Evolutionary conservation across 2,797 vertebrate species (phyloP).

Genomic region (Xenopus petersii): DNA sequence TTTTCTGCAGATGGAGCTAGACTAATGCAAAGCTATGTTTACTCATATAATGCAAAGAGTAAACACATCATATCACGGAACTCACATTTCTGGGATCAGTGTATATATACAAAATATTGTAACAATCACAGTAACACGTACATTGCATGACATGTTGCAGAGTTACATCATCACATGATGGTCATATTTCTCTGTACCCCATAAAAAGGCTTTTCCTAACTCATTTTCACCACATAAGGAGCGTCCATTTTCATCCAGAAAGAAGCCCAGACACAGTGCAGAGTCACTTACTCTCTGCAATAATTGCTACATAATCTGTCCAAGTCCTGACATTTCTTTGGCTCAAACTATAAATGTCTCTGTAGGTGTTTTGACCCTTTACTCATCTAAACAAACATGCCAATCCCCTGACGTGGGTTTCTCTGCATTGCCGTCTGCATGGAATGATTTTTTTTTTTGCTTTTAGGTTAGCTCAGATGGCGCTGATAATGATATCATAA

Average conservation of each 20-base stretch:
- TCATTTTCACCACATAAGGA: background rate
- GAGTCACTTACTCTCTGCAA: constrained; percentile 28
- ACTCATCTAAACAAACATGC: constrained; percentile 56
- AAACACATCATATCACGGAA: too few relatives aligned
- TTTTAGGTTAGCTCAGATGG: background rate
- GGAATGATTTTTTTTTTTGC: constrained; percentile 15
- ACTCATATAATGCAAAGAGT: too few relatives aligned
- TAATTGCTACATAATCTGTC: constrained; percentile 25
- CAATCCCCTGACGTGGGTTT: constrained; percentile 43
- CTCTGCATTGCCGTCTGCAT: constrained; percentile 44
- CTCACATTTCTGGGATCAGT: too few relatives aligned
- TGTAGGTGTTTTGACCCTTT: constrained; percentile 52
- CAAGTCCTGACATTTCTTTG: constrained; percentile 51
- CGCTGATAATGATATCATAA: constrained; percentile 5
- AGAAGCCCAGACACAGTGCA: constrained; percentile 12
- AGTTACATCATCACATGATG: too few relatives aligned
- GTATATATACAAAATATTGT: too few relatives aligned
- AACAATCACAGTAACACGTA: too few relatives aligned
- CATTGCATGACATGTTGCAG: too few relatives aligned
- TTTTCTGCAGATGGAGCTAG: background rate
- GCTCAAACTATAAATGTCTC: constrained; percentile 47
- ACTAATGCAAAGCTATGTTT: too few relatives aligned
- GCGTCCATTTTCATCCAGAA: constrained; percentile 12
- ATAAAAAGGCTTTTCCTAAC: background rate
- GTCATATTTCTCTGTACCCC: too few relatives aligned